These are phyloP conservation scores for Electrona antarctica DNA, from an alignment of 2,113 vertebrate genomes.

Conservation along the genomic window DNA sequence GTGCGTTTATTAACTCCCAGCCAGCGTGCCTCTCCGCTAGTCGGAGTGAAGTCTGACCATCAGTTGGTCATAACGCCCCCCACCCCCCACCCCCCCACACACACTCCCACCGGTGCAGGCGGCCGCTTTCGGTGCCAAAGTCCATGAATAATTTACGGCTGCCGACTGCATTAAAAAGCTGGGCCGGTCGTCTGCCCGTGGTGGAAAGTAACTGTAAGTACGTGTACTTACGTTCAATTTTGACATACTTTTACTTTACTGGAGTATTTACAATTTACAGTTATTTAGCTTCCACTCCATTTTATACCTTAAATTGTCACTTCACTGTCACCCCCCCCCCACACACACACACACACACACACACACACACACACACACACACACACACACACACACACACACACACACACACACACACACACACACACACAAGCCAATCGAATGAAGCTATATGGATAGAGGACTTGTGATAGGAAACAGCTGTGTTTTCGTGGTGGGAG, in stretches of 20 bases:
- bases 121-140: conserved; percentile 58
- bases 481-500: too few species aligned
- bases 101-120: conserved; percentile 28
- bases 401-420: not conserved
- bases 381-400: not conserved
- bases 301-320: conserved; percentile 39
- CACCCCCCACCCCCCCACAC: not conserved
- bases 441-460: too few species aligned
- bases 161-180: conserved; percentile 58
- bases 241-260: conserved; percentile 7
- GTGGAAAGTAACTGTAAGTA: too few species aligned
- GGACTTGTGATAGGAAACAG: too few species aligned
- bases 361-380: not conserved
- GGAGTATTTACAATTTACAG: not conserved
- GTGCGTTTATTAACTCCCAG: too few species aligned
- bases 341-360: not conserved
- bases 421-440: not conserved
- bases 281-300: conserved; percentile 24
- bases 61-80: conserved; percentile 41
- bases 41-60: conserved; percentile 53
- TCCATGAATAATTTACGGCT: conserved; percentile 74
- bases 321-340: conserved; percentile 18
- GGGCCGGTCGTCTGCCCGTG: too few species aligned
- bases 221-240: too few species aligned
- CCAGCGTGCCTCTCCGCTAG: not conserved